phyloP scores from a whole-genome alignment of 2,797 vertebrate species.

The Schizopygopsis pylzovi region DNA sequence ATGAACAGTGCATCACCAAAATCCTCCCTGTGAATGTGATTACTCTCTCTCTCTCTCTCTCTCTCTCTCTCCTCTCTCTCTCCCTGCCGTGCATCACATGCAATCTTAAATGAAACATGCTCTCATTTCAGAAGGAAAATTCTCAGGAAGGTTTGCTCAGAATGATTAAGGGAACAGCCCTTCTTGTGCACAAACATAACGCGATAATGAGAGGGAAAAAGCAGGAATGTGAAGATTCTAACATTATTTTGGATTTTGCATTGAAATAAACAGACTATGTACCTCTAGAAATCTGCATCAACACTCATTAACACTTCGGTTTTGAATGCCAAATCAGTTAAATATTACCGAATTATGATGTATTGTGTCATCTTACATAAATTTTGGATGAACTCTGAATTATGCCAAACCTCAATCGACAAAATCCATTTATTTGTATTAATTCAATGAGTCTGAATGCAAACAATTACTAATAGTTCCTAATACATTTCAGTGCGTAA shows the following conservation, averaged over 20 bases:
- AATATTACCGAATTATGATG: neutral
- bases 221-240: neutral
- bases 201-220: neutral
- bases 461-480: neutral
- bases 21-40: conserved; percentile 78
- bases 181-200: neutral
- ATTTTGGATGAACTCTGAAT: neutral
- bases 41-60: conserved; percentile 68
- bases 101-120: conserved; percentile 33
- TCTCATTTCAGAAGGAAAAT: conserved; percentile 19
- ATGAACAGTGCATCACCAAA: conserved; percentile 77
- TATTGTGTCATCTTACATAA: neutral
- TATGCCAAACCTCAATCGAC: neutral
- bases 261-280: neutral
- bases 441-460: neutral
- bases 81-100: neutral
- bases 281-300: neutral
- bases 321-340: neutral
- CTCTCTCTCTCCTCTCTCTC: neutral
- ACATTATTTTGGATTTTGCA: neutral
- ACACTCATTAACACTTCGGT: neutral
- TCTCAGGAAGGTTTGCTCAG: neutral
- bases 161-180: conserved; percentile 11
- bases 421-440: neutral
- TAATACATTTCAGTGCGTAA: neutral